Conservation (phyloP, 1,140 invertebrate species). For the Drosophila suzukii region DNA sequence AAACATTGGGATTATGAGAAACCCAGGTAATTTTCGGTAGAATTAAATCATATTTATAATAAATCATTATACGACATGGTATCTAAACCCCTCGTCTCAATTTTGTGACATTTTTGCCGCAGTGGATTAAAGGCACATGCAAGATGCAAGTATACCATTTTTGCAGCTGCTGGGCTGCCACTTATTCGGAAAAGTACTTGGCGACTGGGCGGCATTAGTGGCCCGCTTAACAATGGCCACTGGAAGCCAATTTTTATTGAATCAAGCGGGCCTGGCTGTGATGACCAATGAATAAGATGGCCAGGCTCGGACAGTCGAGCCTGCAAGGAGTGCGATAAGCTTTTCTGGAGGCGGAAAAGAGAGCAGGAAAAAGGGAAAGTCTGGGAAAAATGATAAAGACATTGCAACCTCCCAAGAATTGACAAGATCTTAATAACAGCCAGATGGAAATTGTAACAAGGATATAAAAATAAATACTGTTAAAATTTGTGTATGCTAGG, state of each 20-base stretch:
- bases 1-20: too few relatives aligned
- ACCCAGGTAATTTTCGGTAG: too few relatives aligned
- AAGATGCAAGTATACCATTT: conserved; percentile 43
- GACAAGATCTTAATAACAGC: neutral
- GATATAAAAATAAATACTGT: too few relatives aligned
- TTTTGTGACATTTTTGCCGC: neutral
- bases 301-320: conserved; percentile 5
- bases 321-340: conserved; percentile 25
- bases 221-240: conserved; percentile 62
- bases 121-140: conserved; percentile 18
- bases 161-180: conserved; percentile 41
- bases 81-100: too few relatives aligned
- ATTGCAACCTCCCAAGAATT: neutral
- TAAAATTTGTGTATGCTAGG: too few relatives aligned
- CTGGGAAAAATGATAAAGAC: too few relatives aligned
- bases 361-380: neutral
- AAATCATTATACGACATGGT: too few relatives aligned
- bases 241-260: conserved; percentile 75
- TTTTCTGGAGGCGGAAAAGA: neutral
- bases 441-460: neutral
- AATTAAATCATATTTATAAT: too few relatives aligned
- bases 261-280: conserved; percentile 27
- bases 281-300: conserved; percentile 38
- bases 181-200: conserved; percentile 64
- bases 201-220: conserved; percentile 69